phyloP scores from a whole-genome alignment of 2,797 vertebrate genomes.

The Anniella stebbinsi region DNA sequence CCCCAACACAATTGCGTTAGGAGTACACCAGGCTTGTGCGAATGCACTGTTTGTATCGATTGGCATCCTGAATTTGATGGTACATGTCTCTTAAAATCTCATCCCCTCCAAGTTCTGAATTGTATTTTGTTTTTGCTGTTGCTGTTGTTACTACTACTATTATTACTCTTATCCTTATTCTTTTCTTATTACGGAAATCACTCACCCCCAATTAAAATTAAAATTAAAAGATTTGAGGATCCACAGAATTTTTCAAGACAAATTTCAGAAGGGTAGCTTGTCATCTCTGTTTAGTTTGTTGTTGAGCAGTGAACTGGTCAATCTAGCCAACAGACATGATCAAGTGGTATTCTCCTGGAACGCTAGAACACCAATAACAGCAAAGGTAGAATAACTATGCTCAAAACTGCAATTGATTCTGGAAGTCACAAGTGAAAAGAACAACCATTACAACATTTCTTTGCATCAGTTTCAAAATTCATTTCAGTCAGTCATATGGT shows the following conservation, averaged over 20 bases:
- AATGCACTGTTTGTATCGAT: not conserved
- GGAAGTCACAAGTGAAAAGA: not conserved
- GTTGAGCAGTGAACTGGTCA: not conserved
- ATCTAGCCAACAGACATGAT: not conserved
- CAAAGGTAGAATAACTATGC: not conserved
- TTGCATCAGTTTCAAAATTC: not conserved
- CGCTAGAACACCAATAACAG: not conserved
- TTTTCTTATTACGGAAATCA: not conserved
- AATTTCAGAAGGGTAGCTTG: not conserved
- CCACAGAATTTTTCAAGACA: not conserved
- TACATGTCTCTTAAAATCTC: not conserved
- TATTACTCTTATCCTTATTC: not conserved
- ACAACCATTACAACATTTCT: not conserved
- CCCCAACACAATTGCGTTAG: not conserved
- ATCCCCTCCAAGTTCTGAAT: not conserved
- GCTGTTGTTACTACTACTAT: too few relatives aligned
- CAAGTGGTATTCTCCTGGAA: not conserved
- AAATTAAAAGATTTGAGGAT: not conserved
- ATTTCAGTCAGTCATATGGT: not conserved
- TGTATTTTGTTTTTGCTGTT: too few relatives aligned
- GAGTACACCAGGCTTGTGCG: not conserved
- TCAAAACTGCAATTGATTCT: not conserved
- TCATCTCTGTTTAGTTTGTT: not conserved
- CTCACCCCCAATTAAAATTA: not conserved
- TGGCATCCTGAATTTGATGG: not conserved